phyloP scores from a whole-genome alignment of 2,113 vertebrate species.

The Xiphophorus maculatus region DNA sequence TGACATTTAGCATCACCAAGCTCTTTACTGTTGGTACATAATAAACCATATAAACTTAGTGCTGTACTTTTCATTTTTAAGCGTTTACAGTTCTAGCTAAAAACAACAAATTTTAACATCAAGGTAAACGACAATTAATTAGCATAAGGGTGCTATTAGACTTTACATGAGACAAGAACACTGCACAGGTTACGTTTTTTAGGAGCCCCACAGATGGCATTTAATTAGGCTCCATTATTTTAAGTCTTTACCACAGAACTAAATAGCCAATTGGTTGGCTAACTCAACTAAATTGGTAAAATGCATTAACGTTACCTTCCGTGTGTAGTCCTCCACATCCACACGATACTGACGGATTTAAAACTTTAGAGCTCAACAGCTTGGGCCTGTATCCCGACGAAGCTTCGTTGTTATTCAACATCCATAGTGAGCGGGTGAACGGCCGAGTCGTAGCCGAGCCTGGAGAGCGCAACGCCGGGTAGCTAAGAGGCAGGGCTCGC shows the following conservation, averaged over 20 bases:
- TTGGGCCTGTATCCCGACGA: conserved; percentile 68
- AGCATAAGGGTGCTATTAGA: too few relatives aligned
- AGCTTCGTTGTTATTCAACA: conserved; percentile 68
- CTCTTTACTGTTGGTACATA: neutral
- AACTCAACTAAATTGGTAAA: neutral
- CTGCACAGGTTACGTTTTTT: neutral
- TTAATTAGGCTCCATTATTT: neutral
- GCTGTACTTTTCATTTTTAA: too few relatives aligned
- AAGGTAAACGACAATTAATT: too few relatives aligned
- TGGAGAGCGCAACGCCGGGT: conserved; percentile 52
- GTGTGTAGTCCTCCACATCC: conserved; percentile 90
- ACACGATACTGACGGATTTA: conserved; percentile 79
- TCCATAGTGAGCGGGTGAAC: conserved; percentile 83
- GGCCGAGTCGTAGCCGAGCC: conserved; percentile 65
- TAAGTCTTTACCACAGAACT: neutral
- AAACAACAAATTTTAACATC: too few relatives aligned
- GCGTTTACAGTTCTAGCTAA: too few relatives aligned
- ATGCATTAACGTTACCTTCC: conserved; percentile 79
- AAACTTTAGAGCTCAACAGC: conserved; percentile 69
- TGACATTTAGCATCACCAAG: neutral
- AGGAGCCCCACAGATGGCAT: neutral
- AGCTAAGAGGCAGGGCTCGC: conserved; percentile 60
- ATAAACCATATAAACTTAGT: too few relatives aligned
- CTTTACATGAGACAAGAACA: neutral
- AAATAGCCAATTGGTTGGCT: neutral